Base-by-base conservation (phyloP, 2,888 invertebrate species). In the Zelleria hepariella region DNA sequence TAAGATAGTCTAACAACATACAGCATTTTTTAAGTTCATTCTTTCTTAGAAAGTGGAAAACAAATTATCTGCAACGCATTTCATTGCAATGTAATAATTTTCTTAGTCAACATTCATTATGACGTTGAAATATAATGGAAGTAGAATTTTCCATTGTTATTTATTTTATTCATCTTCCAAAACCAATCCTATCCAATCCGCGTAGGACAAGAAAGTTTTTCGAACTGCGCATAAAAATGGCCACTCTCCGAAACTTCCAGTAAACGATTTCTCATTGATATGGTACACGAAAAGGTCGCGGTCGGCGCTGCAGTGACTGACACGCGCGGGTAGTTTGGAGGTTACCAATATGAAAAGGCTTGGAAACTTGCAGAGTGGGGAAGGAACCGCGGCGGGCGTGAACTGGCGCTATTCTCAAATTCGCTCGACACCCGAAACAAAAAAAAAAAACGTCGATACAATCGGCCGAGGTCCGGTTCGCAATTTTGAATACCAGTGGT, bases 91-190 rank as follows among this genome's bases (percentile, higher is more conserved):
- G 77, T 83, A 74, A 77, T 80, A 78, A 77, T 82, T 84, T 83
- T 82, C 78, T 83, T 76, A 79, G 82, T 84, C 82, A 73, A 78
- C 75, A 32, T 85, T 77, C 63, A 61, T 61, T 61, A 82, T 78
- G 83, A 80, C 77, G 73, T 80, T 84, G 75, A 86, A 86, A 85
- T 87, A 86, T 87, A 87, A 82, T 84, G 86, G 85, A 86, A 80
- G 86, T 87, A 87, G 87, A 86, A 82, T 84, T 82, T 75, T 76
- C 72, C 56, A 68, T 66, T 73, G 65, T 70, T 69, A 66, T 86
- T 84, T 85, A 71, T 80, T 83, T 83, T 75, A 42, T 15, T 15
- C 32, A 42, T n/a, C n/a, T n/a, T n/a, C n/a, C n/a, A n/a, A n/a
- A n/a, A n/a, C n/a, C n/a, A n/a, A n/a, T n/a, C n/a, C n/a, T n/a